Percentiles rank a stretch among this genome's conserved stretches.
Conservation (phyloP, 2,888 invertebrate species). For the Automeris io region DNA sequence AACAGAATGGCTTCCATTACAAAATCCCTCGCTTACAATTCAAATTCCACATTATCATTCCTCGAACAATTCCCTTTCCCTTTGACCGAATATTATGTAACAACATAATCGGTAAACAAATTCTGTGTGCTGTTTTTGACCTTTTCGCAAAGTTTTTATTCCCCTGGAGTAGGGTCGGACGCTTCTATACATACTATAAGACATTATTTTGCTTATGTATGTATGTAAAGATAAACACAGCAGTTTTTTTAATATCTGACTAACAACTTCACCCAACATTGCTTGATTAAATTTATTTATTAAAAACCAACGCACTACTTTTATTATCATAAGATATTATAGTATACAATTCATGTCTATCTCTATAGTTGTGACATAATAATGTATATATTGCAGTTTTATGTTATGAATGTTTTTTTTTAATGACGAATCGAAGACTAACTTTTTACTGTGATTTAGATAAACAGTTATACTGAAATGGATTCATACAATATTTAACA, state of each 20-base stretch:
- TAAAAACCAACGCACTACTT: too few relatives aligned
- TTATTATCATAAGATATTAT: too few relatives aligned
- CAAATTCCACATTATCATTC: constrained; percentile 28
- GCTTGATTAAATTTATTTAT: too few relatives aligned
- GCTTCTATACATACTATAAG: constrained; percentile 62
- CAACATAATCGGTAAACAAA: constrained; percentile 63
- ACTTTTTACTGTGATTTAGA: too few relatives aligned
- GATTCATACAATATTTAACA: too few relatives aligned
- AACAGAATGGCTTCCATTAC: not conserved
- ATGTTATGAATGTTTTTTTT: too few relatives aligned
- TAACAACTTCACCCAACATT: too few relatives aligned
- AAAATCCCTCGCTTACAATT: constrained; percentile 20
- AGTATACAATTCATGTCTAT: too few relatives aligned
- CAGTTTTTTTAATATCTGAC: constrained; percentile 66
- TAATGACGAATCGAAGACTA: too few relatives aligned
- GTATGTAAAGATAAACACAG: constrained; percentile 52
- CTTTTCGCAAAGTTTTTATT: constrained; percentile 53
- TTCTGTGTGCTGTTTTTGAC: constrained; percentile 47
- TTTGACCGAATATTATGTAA: constrained; percentile 31
- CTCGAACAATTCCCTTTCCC: constrained; percentile 24
- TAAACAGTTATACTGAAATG: too few relatives aligned
- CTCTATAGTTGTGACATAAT: too few relatives aligned
- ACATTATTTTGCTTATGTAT: constrained; percentile 58
- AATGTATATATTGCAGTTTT: too few relatives aligned
- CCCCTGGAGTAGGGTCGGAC: constrained; percentile 52